Percentiles rank a stretch among this genome's conserved stretches.
phyloP scores from a whole-genome alignment of 2,113 vertebrate genomes.

The Phocoena phocoena region DNA sequence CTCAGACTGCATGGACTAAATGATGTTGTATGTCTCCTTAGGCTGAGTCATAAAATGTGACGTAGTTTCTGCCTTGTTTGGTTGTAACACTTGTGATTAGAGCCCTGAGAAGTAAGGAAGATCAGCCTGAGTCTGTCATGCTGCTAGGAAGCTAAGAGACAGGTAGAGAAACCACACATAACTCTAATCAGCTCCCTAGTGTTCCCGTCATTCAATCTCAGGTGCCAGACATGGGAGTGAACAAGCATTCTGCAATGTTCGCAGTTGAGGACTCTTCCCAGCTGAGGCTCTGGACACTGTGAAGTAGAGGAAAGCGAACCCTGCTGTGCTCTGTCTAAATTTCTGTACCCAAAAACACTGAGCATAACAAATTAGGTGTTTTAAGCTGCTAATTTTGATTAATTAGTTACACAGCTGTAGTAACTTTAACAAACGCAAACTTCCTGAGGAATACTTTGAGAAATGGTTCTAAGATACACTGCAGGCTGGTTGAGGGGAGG shows the following conservation, averaged over 20 bases:
- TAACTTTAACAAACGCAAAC: not conserved
- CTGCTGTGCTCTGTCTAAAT: not conserved
- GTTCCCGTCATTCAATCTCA: not conserved
- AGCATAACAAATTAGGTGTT: not conserved
- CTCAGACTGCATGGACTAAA: not conserved
- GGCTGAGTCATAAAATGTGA: not conserved
- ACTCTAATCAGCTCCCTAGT: not conserved
- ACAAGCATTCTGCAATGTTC: not conserved
- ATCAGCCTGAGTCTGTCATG: not conserved
- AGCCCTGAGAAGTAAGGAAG: not conserved
- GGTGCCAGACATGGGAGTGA: not conserved
- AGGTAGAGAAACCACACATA: not conserved
- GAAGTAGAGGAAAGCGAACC: fast-evolving
- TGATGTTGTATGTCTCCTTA: not conserved
- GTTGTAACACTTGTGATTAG: not conserved
- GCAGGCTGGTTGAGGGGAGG: not conserved
- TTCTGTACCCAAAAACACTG: not conserved
- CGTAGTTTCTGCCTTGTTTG: not conserved
- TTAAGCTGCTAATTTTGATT: not conserved
- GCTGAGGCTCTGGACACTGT: not conserved
- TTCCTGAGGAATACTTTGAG: not conserved
- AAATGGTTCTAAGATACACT: not conserved
- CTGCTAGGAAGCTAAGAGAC: not conserved
- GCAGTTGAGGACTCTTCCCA: not conserved
- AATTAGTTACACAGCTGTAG: not conserved